Percentiles rank a stretch among this genome's conserved stretches.
These are phyloP conservation scores for Thunnus thynnus DNA, from an alignment of 2,113 vertebrate genomes.

Conservation along the genomic window DNA sequence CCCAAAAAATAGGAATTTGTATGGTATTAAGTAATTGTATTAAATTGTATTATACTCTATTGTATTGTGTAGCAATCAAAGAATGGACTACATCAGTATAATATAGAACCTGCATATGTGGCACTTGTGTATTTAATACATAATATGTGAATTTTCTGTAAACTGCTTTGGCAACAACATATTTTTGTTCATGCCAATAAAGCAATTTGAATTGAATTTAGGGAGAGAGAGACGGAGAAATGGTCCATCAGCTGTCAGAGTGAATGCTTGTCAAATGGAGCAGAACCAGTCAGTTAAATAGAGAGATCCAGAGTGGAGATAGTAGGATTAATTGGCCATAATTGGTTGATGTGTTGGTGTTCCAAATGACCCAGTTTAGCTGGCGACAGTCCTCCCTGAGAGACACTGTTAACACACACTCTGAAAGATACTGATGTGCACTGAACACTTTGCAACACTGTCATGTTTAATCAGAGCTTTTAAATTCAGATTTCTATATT, in stretches of 20 bases:
- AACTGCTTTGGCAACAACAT: too few relatives aligned
- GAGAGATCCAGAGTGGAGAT: slow-evolving; percentile 59
- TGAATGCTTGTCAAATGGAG: slow-evolving; percentile 62
- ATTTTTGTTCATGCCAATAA: too few relatives aligned
- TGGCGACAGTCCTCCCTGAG: slow-evolving; percentile 6
- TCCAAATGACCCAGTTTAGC: slow-evolving; percentile 77
- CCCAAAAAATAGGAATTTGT: too few relatives aligned
- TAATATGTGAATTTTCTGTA: too few relatives aligned
- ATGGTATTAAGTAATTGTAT: too few relatives aligned
- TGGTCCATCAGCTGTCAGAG: slow-evolving; percentile 56
- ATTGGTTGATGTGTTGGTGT: slow-evolving; percentile 67
- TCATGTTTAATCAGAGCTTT: neutral
- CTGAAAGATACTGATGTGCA: neutral
- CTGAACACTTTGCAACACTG: neutral
- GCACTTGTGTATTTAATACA: too few relatives aligned
- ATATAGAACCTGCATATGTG: too few relatives aligned
- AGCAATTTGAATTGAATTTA: too few relatives aligned
- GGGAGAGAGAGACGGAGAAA: too few relatives aligned
- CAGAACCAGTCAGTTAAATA: slow-evolving; percentile 67
- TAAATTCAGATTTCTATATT: neutral
- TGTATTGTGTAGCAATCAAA: too few relatives aligned
- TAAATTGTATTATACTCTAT: too few relatives aligned
- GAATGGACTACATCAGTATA: too few relatives aligned
- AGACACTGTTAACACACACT: slow-evolving; percentile 7
- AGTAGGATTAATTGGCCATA: slow-evolving; percentile 72